Conservation (phyloP, 2,113 vertebrate species). For the Callochromis pleurospilus region DNA sequence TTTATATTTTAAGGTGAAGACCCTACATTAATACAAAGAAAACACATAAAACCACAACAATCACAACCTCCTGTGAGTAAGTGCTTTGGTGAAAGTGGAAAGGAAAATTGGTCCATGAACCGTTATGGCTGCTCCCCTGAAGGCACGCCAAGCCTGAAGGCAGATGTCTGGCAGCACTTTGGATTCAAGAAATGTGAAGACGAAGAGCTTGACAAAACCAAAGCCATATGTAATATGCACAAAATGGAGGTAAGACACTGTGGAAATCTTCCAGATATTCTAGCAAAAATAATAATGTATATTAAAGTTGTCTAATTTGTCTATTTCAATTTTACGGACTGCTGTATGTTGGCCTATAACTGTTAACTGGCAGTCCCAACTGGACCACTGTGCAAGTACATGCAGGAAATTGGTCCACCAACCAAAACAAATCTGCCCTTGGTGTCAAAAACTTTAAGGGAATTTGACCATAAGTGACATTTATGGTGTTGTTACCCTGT, state of each 20-base stretch:
- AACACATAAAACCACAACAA: background rate
- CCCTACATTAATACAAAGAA: background rate
- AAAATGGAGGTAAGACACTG: background rate
- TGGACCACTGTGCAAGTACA: background rate
- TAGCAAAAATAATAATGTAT: background rate
- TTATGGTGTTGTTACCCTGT: background rate
- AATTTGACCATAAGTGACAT: background rate
- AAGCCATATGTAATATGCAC: rapidly evolving
- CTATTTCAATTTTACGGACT: background rate
- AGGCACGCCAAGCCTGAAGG: background rate
- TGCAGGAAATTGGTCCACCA: background rate
- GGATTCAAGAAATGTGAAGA: background rate
- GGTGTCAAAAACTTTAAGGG: background rate
- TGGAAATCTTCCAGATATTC: background rate
- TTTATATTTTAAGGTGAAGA: background rate
- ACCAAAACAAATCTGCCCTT: background rate
- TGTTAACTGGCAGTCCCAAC: background rate
- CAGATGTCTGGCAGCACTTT: background rate
- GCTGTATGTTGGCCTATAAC: background rate
- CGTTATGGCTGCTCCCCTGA: background rate
- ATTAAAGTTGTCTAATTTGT: background rate
- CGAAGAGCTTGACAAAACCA: background rate
- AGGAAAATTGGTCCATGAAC: background rate
- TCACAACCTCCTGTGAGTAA: background rate
- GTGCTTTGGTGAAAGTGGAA: background rate